Conservation (phyloP, 2,797 vertebrate genomes). For the Argentina silus region DNA sequence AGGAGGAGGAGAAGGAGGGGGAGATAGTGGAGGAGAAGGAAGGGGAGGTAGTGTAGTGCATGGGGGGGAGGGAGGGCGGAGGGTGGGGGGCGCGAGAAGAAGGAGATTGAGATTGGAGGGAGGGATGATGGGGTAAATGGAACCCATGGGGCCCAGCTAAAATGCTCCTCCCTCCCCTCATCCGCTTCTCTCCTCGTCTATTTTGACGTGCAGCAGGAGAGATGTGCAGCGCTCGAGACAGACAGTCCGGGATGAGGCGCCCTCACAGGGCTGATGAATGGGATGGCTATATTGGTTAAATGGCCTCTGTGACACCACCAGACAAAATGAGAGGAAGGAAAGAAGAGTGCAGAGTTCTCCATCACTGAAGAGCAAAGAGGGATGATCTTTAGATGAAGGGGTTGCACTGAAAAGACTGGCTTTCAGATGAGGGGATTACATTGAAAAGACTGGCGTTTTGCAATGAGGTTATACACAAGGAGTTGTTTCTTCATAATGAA, state of each 20-base stretch:
- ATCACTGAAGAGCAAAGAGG: slow-evolving; percentile 40
- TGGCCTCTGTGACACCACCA: slow-evolving; percentile 43
- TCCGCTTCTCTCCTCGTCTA: slow-evolving; percentile 47
- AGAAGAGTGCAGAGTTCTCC: slow-evolving; percentile 30
- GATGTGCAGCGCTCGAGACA: slow-evolving; percentile 44
- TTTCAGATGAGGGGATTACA: background rate
- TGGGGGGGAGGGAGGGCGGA: slow-evolving; percentile 28
- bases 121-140: slow-evolving; percentile 36
- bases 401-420: slow-evolving; percentile 13
- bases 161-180: slow-evolving; percentile 46
- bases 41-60: background rate
- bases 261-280: slow-evolving; percentile 69
- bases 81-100: background rate
- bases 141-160: slow-evolving; percentile 55
- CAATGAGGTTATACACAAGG: background rate
- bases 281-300: slow-evolving; percentile 56
- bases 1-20: slow-evolving; percentile 27
- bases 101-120: slow-evolving; percentile 30
- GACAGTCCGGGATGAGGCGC: slow-evolving; percentile 58
- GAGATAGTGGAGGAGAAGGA: background rate
- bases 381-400: slow-evolving; percentile 2
- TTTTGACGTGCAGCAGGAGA: slow-evolving; percentile 60
- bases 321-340: slow-evolving; percentile 35
- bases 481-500: background rate
- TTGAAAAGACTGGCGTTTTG: background rate